These are phyloP conservation scores for Latrodectus hesperus DNA, from an alignment of 2,888 invertebrate species.

Conservation along the genomic window DNA sequence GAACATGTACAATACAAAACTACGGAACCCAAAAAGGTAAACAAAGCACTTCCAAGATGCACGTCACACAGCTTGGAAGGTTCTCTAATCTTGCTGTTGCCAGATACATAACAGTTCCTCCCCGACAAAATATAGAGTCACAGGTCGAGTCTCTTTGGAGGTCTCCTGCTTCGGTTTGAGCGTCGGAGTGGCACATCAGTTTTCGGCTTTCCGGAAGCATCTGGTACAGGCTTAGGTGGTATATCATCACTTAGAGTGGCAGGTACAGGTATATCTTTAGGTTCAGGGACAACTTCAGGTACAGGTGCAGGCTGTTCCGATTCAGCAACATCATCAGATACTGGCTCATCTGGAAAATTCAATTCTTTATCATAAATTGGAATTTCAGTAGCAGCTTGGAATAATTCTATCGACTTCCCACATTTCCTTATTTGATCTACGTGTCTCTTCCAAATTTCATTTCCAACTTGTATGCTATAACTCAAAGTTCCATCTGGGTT, in stretches of 20 bases:
- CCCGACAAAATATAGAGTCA: conserved; percentile 39
- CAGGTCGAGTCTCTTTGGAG: conserved; percentile 41
- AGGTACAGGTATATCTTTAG: too few relatives aligned
- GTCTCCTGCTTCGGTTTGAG: conserved; percentile 38
- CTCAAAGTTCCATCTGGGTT: too few relatives aligned
- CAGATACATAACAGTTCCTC: conserved; percentile 44
- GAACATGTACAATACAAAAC: conserved; percentile 38
- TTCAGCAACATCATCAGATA: conserved; percentile 49
- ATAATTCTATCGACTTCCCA: conserved; percentile 50
- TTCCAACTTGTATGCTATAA: conserved; percentile 36
- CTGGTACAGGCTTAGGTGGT: too few relatives aligned
- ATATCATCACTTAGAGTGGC: too few relatives aligned
- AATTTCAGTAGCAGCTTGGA: conserved; percentile 45
- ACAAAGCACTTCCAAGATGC: too few relatives aligned
- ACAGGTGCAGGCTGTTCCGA: conserved; percentile 49
- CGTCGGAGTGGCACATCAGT: conserved; percentile 25
- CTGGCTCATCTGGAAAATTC: conserved; percentile 46
- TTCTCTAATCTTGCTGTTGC: conserved; percentile 41
- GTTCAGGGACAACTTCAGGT: conserved; percentile 27
- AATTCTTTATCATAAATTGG: conserved; percentile 49
- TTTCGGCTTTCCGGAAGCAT: too few relatives aligned
- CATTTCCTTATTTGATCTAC: conserved; percentile 46
- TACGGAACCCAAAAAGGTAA: too few relatives aligned
- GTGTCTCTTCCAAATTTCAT: conserved; percentile 45
- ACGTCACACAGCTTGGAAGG: conserved; percentile 22